Evolutionary conservation across 2,888 invertebrate species (phyloP).

Genomic region (Prenolepis imparis): DNA sequence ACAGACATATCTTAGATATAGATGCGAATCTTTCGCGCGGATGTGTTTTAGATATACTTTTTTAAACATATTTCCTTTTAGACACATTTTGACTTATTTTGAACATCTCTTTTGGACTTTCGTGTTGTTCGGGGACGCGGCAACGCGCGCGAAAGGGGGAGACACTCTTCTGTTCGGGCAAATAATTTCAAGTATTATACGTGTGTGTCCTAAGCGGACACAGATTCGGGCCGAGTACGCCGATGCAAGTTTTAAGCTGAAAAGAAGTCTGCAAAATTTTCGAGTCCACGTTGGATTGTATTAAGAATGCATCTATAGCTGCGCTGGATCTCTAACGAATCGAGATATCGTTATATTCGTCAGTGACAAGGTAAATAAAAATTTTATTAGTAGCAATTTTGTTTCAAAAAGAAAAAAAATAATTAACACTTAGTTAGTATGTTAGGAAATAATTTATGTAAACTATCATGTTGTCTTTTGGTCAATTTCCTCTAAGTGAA

Average conservation of each 20-base stretch:
- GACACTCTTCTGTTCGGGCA: constrained; percentile 31
- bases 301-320: background rate
- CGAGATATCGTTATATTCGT: background rate
- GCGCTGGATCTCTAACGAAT: background rate
- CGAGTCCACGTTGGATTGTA: background rate
- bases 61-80: background rate
- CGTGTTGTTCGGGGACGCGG: constrained; percentile 27
- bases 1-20: background rate
- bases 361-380: background rate
- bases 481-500: background rate
- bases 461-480: background rate
- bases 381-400: background rate
- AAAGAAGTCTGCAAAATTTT: constrained; percentile 28
- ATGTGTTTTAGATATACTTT: constrained; percentile 13
- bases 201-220: constrained; percentile 42
- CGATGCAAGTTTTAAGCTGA: constrained; percentile 59
- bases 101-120: constrained; percentile 21
- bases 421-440: background rate
- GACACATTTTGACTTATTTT: background rate
- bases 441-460: background rate
- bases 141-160: constrained; percentile 5
- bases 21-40: constrained; percentile 39
- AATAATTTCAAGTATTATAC: constrained; percentile 46
- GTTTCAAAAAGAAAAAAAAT: background rate
- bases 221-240: constrained; percentile 70